Conservation (phyloP, 2,797 vertebrate genomes). For the Bryconaethiops microstoma region DNA sequence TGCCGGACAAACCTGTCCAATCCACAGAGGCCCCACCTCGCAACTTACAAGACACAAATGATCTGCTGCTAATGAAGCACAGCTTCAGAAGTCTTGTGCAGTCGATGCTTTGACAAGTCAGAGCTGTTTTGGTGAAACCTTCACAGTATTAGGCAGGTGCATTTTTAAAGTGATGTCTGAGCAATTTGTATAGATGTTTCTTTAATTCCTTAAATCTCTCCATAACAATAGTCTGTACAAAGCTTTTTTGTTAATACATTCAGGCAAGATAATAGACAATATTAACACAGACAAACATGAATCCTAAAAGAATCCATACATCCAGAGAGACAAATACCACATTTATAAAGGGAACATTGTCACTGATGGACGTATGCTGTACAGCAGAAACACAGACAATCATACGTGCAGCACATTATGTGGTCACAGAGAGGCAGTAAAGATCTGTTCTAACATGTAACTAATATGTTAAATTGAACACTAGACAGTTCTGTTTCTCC, state of each 20-base stretch:
- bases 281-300: slow-evolving; percentile 67
- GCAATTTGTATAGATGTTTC: neutral
- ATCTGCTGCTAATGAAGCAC: too few relatives aligned
- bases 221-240: slow-evolving; percentile 68
- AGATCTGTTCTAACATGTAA: slow-evolving; percentile 42
- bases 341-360: slow-evolving; percentile 55
- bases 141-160: too few relatives aligned
- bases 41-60: too few relatives aligned
- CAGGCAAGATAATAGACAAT: slow-evolving; percentile 67
- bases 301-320: slow-evolving; percentile 63
- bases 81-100: too few relatives aligned
- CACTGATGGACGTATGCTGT: slow-evolving; percentile 54
- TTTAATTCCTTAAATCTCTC: slow-evolving; percentile 69
- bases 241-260: slow-evolving; percentile 59
- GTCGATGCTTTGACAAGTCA: too few relatives aligned
- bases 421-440: slow-evolving; percentile 51
- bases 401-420: slow-evolving; percentile 53
- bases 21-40: too few relatives aligned
- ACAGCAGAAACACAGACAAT: slow-evolving; percentile 52
- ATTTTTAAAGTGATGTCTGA: neutral
- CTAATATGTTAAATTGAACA: slow-evolving; percentile 51
- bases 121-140: too few relatives aligned
- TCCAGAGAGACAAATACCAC: slow-evolving; percentile 67
- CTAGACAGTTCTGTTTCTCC: slow-evolving; percentile 37
- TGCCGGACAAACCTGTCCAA: too few relatives aligned